phyloP scores from a whole-genome alignment of 30 jellyfish, hydroid and myxozoan species.

The Phacellophora camtschatica region DNA sequence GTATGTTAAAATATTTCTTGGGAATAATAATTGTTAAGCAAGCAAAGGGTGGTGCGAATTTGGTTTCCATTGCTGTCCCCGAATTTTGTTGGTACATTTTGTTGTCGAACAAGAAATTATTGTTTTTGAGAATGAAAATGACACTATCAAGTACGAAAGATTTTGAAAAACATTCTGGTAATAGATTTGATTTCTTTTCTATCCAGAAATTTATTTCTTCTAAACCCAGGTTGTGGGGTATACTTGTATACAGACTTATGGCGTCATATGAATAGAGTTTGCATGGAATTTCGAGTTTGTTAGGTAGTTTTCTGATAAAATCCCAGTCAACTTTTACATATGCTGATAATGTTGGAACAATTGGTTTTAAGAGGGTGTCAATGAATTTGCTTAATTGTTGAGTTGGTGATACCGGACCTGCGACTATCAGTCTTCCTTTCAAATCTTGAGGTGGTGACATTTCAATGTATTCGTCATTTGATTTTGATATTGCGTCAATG shows the following conservation, averaged over 20 bases:
- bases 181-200: neutral
- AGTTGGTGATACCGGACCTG: too few species aligned
- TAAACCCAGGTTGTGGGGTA: conserved; percentile 8
- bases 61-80: conserved; percentile 23
- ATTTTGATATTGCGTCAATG: too few species aligned
- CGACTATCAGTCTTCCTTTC: too few species aligned
- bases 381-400: too few species aligned
- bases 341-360: neutral
- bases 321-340: neutral
- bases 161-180: conserved; percentile 7
- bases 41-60: conserved; percentile 20
- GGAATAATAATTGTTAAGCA: conserved; percentile 1
- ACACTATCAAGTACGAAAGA: neutral
- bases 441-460: too few species aligned
- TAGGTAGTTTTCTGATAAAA: neutral
- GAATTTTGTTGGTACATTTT: neutral
- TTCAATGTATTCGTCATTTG: too few species aligned
- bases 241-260: conserved; percentile 11
- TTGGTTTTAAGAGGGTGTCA: too few species aligned
- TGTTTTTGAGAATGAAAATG: neutral
- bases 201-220: conserved; percentile 3
- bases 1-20: neutral
- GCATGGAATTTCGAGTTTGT: neutral
- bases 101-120: neutral
- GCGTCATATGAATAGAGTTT: neutral